Percentiles rank a stretch among this genome's conserved stretches.
Conservation (phyloP, 2,888 invertebrate genomes). For the Allolobophora icterica region DNA sequence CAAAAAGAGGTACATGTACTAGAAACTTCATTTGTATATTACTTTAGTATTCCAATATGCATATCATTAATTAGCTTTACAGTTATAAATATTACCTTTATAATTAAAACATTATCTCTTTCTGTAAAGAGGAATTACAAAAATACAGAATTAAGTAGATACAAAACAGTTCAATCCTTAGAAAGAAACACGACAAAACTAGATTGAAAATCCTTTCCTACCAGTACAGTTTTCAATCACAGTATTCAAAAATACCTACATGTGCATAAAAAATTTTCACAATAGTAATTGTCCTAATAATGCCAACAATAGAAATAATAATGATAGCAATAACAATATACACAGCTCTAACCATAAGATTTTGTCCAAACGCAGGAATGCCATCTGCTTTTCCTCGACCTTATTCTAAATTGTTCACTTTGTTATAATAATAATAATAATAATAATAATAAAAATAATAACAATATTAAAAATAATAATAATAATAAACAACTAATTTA, state of each 20-base stretch:
- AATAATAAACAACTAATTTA: too few species aligned
- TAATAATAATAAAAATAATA: too few species aligned
- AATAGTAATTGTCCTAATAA: not conserved
- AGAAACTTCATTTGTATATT: not conserved
- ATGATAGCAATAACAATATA: too few species aligned
- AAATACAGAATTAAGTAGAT: slow-evolving; percentile 14
- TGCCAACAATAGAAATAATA: not conserved
- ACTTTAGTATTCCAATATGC: not conserved
- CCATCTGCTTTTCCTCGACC: too few species aligned
- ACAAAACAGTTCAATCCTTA: not conserved
- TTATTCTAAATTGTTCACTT: too few species aligned
- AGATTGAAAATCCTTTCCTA: not conserved
- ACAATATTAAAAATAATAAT: too few species aligned
- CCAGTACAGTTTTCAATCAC: not conserved
- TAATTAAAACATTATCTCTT: not conserved
- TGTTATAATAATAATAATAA: too few species aligned
- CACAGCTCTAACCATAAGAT: too few species aligned
- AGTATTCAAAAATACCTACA: not conserved
- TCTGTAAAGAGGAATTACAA: not conserved
- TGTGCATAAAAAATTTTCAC: not conserved
- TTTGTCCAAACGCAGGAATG: too few species aligned
- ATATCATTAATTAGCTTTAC: not conserved
- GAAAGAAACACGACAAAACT: not conserved
- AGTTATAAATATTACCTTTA: too few species aligned
- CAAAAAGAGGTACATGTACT: not conserved